phyloP scores from a whole-genome alignment of 2,797 vertebrate genomes.

The Capromys pilorides region DNA sequence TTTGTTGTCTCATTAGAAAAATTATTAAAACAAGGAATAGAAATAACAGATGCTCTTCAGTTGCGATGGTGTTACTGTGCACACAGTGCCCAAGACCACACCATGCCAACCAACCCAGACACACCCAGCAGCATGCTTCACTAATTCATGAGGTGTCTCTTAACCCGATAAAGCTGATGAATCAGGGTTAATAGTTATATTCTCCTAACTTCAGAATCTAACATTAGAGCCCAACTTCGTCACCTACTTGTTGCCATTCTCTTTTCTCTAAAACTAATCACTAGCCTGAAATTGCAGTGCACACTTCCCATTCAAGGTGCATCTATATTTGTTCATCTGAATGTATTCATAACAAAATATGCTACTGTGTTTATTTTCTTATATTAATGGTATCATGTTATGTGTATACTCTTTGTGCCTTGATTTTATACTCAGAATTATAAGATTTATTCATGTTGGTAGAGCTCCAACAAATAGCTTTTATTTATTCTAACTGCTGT shows the following conservation, averaged over 20 bases:
- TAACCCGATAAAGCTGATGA: background rate
- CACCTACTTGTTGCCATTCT: background rate
- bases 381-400: background rate
- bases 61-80: background rate
- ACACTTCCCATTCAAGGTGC: background rate
- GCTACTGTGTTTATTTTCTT: background rate
- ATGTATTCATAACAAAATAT: background rate
- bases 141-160: background rate
- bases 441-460: background rate
- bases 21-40: background rate
- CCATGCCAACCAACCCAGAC: background rate
- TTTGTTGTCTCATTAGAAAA: constrained; percentile 33
- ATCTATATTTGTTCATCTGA: background rate
- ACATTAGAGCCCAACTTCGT: background rate
- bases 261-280: background rate
- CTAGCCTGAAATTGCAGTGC: background rate
- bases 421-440: background rate
- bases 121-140: background rate
- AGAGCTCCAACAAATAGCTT: background rate
- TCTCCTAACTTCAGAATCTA: constrained; percentile 27
- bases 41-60: background rate
- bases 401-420: background rate
- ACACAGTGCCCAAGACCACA: background rate
- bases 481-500: background rate
- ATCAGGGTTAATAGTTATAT: background rate